phyloP scores from a whole-genome alignment of 2,888 invertebrate genomes.

The Sympetrum striolatum region DNA sequence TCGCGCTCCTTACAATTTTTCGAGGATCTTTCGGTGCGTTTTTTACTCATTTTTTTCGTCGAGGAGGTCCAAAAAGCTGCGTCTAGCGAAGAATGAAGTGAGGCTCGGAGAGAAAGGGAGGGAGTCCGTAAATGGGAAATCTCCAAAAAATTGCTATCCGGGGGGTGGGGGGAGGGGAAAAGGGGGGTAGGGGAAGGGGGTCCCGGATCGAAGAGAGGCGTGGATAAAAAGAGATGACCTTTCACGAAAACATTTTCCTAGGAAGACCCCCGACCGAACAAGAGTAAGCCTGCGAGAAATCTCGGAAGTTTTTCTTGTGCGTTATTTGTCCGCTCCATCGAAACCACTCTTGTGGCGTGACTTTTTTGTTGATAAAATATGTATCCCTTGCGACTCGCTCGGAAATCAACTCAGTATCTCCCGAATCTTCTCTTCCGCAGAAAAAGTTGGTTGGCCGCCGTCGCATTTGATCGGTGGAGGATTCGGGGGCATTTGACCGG shows the following conservation, averaged over 20 bases:
- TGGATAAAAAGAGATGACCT: slow-evolving; percentile 24
- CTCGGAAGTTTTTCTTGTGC: neutral
- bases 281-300: neutral
- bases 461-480: too few species aligned
- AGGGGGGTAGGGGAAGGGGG: neutral
- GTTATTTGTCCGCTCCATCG: neutral
- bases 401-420: neutral
- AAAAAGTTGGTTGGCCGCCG: too few species aligned
- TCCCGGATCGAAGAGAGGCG: neutral
- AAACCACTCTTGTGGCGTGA: neutral
- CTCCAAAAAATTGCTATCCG: slow-evolving; percentile 32
- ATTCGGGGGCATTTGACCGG: too few species aligned
- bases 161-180: neutral
- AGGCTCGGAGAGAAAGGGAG: neutral
- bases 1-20: slow-evolving; percentile 11
- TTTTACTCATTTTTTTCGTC: too few species aligned
- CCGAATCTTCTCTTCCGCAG: neutral
- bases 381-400: neutral
- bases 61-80: neutral
- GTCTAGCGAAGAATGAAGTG: slow-evolving; percentile 1
- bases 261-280: neutral
- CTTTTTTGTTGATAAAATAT: neutral
- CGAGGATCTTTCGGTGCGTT: neutral
- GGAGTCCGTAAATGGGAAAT: neutral
- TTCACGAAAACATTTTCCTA: neutral